Conservation (phyloP, 92 coral and sea anemone genomes). For the Anthopleura xanthogrammica region DNA sequence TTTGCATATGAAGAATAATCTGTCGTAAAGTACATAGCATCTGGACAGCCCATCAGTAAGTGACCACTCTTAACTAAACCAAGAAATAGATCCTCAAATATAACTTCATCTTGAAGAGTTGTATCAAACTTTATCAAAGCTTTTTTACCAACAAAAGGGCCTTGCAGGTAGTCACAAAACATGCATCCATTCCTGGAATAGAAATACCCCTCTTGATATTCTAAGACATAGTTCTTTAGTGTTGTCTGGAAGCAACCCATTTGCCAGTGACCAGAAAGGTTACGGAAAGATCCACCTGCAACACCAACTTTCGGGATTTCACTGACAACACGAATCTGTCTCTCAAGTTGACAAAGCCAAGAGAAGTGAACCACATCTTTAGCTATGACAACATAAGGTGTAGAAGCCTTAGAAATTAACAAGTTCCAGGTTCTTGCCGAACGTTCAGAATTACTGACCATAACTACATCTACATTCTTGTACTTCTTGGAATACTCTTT, state of each 20-base stretch:
- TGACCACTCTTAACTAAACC: slow-evolving; percentile 9
- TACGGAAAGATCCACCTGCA: slow-evolving; percentile 53
- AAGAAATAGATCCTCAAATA: slow-evolving; percentile 45
- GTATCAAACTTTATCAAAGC: slow-evolving; percentile 38
- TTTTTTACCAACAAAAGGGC: slow-evolving; percentile 55
- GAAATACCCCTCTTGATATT: slow-evolving; percentile 52
- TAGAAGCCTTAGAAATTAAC: slow-evolving; percentile 25
- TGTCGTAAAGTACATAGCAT: slow-evolving; percentile 58
- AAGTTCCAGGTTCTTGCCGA: slow-evolving; percentile 46
- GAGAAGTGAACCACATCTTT: slow-evolving; percentile 51
- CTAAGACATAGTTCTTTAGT: slow-evolving; percentile 45
- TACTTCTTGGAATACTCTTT: slow-evolving; percentile 5
- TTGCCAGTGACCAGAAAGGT: slow-evolving; percentile 58
- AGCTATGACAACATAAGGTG: slow-evolving; percentile 45
- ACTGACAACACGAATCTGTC: slow-evolving; percentile 52
- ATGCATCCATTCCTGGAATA: slow-evolving; percentile 41
- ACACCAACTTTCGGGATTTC: slow-evolving; percentile 52
- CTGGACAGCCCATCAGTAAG: slow-evolving; percentile 52
- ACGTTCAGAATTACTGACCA: not conserved
- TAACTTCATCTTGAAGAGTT: slow-evolving; percentile 28
- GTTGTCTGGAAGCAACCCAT: slow-evolving; percentile 52
- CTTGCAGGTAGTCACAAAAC: slow-evolving; percentile 46
- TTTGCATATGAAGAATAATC: slow-evolving; percentile 32
- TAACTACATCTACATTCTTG: slow-evolving; percentile 22
- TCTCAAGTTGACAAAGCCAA: slow-evolving; percentile 51